These are phyloP conservation scores for Perca fluviatilis DNA, from an alignment of 2,113 vertebrate species.

Conservation along the genomic window DNA sequence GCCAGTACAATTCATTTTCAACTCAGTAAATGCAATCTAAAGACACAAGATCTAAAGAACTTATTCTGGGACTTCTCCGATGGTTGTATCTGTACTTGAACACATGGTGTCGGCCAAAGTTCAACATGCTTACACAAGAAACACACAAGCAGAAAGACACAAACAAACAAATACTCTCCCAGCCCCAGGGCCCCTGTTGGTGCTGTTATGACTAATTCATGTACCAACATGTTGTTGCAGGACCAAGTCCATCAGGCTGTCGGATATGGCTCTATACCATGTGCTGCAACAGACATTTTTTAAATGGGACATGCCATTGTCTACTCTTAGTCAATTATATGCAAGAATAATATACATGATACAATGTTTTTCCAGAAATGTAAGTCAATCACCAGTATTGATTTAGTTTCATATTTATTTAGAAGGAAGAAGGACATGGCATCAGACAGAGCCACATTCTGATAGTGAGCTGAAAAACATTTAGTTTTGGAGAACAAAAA, in stretches of 20 bases:
- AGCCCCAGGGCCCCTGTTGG: constrained; percentile 34
- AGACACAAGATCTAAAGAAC: background rate
- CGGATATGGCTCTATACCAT: constrained; percentile 13
- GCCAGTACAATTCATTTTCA: background rate
- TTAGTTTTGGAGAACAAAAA: background rate
- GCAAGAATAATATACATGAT: background rate
- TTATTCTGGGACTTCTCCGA: background rate
- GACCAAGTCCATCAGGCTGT: constrained; percentile 40
- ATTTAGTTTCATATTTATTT: background rate
- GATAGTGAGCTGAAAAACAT: background rate
- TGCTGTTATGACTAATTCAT: constrained; percentile 69
- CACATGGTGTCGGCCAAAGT: constrained; percentile 31
- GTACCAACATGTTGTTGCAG: constrained; percentile 54
- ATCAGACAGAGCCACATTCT: background rate
- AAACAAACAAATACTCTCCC: constrained; percentile 24
- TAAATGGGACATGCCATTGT: constrained; percentile 24
- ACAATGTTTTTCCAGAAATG: background rate
- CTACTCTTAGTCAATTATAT: constrained; percentile 12
- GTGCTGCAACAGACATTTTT: constrained; percentile 9
- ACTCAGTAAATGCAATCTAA: background rate
- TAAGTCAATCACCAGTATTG: no score
- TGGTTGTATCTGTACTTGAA: background rate
- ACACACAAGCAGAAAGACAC: constrained; percentile 22
- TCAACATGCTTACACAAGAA: constrained; percentile 35
- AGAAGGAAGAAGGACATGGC: background rate